phyloP scores from a whole-genome alignment of 2,797 vertebrate genomes.

The Sparidentex hasta region DNA sequence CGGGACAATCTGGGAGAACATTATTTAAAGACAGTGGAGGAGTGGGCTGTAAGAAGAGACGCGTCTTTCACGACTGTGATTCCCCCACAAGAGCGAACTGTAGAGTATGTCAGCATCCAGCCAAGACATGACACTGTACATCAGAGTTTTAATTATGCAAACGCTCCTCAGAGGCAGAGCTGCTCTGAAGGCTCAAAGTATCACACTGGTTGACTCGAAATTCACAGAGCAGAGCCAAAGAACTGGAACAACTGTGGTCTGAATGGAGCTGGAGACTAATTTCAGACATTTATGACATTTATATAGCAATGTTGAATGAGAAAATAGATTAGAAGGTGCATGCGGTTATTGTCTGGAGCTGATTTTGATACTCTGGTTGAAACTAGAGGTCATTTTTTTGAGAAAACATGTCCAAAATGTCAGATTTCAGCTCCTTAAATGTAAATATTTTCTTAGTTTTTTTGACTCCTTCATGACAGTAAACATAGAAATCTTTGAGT shows the following conservation, averaged over 20 bases:
- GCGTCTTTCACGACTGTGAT: slow-evolving; percentile 34
- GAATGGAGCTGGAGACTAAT: neutral
- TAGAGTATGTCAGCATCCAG: slow-evolving; percentile 42
- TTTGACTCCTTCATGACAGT: no score
- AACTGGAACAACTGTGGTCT: neutral
- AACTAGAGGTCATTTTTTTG: no score
- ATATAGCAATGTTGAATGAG: neutral
- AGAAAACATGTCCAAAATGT: no score
- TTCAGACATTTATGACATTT: slow-evolving; percentile 2
- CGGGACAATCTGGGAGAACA: slow-evolving; percentile 8
- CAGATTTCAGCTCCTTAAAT: no score
- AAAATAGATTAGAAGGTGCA: neutral
- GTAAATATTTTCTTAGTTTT: no score
- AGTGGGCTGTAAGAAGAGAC: slow-evolving; percentile 13
- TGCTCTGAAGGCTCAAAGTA: slow-evolving; percentile 35
- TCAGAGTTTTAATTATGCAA: slow-evolving; percentile 64
- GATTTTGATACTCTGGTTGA: no score
- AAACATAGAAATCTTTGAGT: no score
- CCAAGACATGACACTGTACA: slow-evolving; percentile 50
- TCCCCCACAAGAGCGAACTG: slow-evolving; percentile 12
- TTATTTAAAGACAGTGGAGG: neutral
- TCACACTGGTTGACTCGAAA: slow-evolving; percentile 32
- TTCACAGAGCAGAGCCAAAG: slow-evolving; percentile 16
- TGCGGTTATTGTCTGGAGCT: no score
- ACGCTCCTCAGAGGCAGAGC: slow-evolving; percentile 54